Conservation (phyloP, 2,797 vertebrate genomes). For the Phoebastria nigripes region DNA sequence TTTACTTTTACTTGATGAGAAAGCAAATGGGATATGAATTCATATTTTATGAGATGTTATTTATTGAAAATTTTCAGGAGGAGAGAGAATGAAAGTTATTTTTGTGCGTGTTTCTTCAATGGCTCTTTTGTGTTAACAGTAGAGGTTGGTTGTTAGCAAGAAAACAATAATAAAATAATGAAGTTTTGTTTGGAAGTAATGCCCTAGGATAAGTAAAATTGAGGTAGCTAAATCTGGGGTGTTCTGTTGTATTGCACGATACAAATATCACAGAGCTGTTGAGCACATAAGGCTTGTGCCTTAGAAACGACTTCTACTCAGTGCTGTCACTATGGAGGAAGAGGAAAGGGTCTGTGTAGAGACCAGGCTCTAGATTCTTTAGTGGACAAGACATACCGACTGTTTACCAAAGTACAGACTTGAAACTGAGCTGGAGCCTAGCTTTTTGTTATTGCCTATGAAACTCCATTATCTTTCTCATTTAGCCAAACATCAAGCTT, state of each 20-base stretch:
- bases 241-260: background rate
- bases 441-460: background rate
- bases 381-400: background rate
- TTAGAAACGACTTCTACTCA: background rate
- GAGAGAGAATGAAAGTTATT: background rate
- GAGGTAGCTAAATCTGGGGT: background rate
- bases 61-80: background rate
- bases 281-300: background rate
- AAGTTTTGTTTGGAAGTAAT: background rate
- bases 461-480: background rate
- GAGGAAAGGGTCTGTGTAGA: background rate
- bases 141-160: background rate
- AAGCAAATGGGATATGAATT: constrained; percentile 10
- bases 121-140: background rate
- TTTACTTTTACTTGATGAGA: background rate
- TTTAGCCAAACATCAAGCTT: background rate
- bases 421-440: background rate
- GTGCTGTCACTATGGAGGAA: background rate
- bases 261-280: background rate
- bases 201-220: background rate
- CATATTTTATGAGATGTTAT: background rate
- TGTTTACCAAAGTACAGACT: background rate
- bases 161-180: background rate
- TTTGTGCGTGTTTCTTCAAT: background rate
- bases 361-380: background rate